Percentiles rank a stretch among this genome's conserved stretches.
Conservation (phyloP, 2,888 invertebrate genomes). For the Antitype chi region DNA sequence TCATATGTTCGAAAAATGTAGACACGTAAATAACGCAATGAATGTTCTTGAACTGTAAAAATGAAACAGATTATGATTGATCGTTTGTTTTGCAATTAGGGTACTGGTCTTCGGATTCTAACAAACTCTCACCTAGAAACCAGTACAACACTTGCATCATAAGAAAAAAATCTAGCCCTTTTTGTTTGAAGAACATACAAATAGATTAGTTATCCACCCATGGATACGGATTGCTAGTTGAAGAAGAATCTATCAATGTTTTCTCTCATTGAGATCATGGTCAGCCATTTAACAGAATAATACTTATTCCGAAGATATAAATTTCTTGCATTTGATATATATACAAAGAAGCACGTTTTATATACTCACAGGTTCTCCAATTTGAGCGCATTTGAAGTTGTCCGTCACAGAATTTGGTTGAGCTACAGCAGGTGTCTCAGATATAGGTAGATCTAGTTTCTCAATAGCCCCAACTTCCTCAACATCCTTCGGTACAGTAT, state of each 20-base stretch:
- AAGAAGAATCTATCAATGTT: background rate
- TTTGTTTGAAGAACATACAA: background rate
- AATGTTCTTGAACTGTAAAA: too few species aligned
- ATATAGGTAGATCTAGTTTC: constrained; percentile 24
- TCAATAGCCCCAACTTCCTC: constrained; percentile 30
- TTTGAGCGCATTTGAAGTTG: constrained; percentile 44
- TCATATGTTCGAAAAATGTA: too few species aligned
- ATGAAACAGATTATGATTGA: too few species aligned
- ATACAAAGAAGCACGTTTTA: background rate
- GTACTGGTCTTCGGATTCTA: background rate
- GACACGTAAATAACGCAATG: too few species aligned
- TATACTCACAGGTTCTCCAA: constrained; percentile 57
- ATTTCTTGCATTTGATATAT: background rate
- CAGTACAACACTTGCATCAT: background rate
- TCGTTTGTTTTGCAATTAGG: too few species aligned
- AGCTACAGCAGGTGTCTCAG: constrained; percentile 11
- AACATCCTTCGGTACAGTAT: constrained; percentile 23
- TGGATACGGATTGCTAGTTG: background rate
- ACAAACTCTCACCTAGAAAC: background rate
- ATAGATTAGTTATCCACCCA: background rate
- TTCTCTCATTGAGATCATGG: background rate
- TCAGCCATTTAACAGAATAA: background rate
- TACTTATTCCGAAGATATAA: too few species aligned
- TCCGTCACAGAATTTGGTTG: constrained; percentile 35
- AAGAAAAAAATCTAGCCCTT: background rate